phyloP scores from a whole-genome alignment of 2,113 vertebrate genomes.

The Syngnathus scovelli region DNA sequence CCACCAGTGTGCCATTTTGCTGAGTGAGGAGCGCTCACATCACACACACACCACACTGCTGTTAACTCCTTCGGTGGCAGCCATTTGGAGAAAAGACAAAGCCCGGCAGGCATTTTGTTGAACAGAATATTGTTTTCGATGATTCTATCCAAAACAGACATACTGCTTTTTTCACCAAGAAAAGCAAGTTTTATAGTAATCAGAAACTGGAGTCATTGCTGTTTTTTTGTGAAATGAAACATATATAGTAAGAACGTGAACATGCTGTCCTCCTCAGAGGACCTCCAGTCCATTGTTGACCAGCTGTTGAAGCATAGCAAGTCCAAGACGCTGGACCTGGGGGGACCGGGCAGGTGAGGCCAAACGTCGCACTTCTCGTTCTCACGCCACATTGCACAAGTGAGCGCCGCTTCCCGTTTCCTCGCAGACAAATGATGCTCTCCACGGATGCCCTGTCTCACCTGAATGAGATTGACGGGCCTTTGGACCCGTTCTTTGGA shows the following conservation, averaged over 20 bases:
- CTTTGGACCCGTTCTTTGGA: conserved; percentile 66
- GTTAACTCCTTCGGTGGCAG: no score
- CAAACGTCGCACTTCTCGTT: background rate
- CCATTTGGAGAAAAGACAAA: no score
- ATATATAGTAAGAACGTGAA: background rate
- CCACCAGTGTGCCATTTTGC: conserved; percentile 77
- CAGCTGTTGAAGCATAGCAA: conserved; percentile 55
- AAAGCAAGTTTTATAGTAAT: no score
- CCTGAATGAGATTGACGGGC: conserved; percentile 54
- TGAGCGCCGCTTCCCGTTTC: background rate
- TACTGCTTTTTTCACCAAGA: no score
- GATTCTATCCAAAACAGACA: no score
- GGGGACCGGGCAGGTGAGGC: conserved; percentile 50
- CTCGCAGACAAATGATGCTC: conserved; percentile 40
- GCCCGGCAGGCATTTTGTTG: no score
- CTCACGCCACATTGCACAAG: background rate
- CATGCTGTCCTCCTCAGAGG: conserved; percentile 61
- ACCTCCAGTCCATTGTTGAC: conserved; percentile 70
- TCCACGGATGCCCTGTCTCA: conserved; percentile 46
- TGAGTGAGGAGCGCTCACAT: conserved; percentile 64
- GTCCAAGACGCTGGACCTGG: conserved; percentile 65
- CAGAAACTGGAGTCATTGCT: no score
- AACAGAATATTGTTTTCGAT: no score
- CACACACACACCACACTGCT: background rate
- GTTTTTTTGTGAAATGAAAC: no score